phyloP scores from a whole-genome alignment of 2,888 invertebrate genomes.

The Nemurella pictetii region DNA sequence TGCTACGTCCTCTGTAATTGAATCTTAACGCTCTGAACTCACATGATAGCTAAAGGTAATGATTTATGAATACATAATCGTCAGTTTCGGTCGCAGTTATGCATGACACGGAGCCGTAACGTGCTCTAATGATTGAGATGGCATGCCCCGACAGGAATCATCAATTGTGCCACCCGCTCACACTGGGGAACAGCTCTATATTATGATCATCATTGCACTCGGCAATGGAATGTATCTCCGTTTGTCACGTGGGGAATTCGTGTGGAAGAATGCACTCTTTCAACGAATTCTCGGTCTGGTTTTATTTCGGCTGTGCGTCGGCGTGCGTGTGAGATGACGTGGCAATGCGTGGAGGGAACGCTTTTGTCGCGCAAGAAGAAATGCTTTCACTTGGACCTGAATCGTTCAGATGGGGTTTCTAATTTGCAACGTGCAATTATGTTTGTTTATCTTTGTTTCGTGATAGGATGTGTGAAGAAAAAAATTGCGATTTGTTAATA shows the following conservation, averaged over 20 bases:
- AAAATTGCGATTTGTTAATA: not conserved
- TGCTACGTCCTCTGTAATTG: too few species aligned
- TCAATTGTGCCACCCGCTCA: too few species aligned
- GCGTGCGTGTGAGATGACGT: not conserved
- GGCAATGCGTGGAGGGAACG: not conserved
- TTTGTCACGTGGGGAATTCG: not conserved
- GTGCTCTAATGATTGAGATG: constrained; percentile 4
- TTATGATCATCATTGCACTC: not conserved
- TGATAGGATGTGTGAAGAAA: too few species aligned
- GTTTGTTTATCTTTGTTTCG: too few species aligned
- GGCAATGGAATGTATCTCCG: not conserved
- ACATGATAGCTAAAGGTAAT: too few species aligned
- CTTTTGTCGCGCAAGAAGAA: too few species aligned
- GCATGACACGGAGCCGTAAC: not conserved
- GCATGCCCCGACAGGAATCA: not conserved
- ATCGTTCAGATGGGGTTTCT: too few species aligned
- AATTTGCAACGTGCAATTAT: too few species aligned
- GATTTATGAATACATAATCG: too few species aligned
- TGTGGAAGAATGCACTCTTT: not conserved
- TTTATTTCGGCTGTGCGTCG: not conserved
- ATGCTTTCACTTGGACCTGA: too few species aligned
- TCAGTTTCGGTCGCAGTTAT: too few species aligned
- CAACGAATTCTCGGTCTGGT: not conserved
- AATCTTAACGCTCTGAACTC: too few species aligned
- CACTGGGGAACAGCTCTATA: not conserved